phyloP scores from a whole-genome alignment of 2,888 invertebrate species.

The Dromius quadrimaculatus region DNA sequence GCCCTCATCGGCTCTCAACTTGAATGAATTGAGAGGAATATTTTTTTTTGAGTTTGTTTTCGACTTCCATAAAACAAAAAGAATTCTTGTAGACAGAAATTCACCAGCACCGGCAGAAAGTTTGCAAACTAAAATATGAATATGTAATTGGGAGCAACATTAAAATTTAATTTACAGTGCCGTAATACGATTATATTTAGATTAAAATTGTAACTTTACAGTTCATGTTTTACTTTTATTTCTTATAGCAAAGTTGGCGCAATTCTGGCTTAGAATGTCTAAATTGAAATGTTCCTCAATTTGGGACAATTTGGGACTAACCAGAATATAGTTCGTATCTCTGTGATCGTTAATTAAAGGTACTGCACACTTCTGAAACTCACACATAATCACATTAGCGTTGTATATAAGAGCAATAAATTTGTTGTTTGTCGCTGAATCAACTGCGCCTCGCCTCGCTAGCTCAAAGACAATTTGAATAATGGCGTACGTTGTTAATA shows the following conservation, averaged over 20 bases:
- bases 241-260: slow-evolving; percentile 6
- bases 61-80: slow-evolving; percentile 26
- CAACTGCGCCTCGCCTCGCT: slow-evolving; percentile 23
- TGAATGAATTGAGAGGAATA: too few relatives aligned
- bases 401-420: slow-evolving; percentile 43
- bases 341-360: slow-evolving; percentile 28
- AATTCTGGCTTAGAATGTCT: slow-evolving; percentile 1
- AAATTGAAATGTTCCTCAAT: too few relatives aligned
- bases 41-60: too few relatives aligned
- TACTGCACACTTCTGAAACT: slow-evolving; percentile 18
- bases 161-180: slow-evolving; percentile 59
- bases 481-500: slow-evolving; percentile 42
- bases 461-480: slow-evolving; percentile 41
- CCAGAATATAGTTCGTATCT: too few relatives aligned
- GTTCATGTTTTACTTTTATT: slow-evolving; percentile 51
- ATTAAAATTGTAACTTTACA: slow-evolving; percentile 58
- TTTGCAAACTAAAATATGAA: slow-evolving; percentile 57
- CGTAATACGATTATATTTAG: slow-evolving; percentile 59
- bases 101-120: slow-evolving; percentile 54
- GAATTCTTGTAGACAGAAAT: slow-evolving; percentile 57
- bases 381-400: slow-evolving; percentile 41
- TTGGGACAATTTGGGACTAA: too few relatives aligned
- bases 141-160: slow-evolving; percentile 59
- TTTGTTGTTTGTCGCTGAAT: slow-evolving; percentile 46
- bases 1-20: too few relatives aligned